Conservation (phyloP, 2,113 vertebrate genomes). For the Catharus minimus region DNA sequence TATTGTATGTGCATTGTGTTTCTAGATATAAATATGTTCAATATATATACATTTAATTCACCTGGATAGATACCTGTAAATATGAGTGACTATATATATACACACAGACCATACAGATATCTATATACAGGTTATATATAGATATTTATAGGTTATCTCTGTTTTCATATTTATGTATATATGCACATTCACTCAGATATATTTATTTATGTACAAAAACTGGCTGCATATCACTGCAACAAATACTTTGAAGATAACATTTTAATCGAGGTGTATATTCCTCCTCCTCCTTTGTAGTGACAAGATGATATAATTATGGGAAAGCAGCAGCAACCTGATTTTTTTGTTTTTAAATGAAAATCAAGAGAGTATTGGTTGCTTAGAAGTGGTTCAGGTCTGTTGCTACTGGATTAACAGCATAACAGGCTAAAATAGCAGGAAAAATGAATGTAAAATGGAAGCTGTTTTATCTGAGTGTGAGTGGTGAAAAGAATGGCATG, state of each 20-base stretch:
- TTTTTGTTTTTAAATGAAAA: not conserved
- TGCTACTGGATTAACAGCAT: constrained; percentile 7
- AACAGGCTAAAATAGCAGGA: constrained; percentile 18
- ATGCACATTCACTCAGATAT: not conserved
- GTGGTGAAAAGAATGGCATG: not conserved
- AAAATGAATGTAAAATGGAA: not conserved
- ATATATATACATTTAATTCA: not conserved
- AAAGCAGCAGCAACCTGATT: not conserved
- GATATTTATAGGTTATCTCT: not conserved
- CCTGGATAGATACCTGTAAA: not conserved
- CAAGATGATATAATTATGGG: not conserved
- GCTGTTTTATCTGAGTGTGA: not conserved
- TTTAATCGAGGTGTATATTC: not conserved
- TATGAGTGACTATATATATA: not conserved
- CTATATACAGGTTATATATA: not conserved
- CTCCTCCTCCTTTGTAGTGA: constrained; percentile 19
- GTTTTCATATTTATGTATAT: not conserved
- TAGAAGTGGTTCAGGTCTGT: constrained; percentile 22
- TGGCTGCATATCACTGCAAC: not conserved
- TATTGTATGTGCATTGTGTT: not conserved
- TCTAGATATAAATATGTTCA: not conserved
- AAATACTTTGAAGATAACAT: not conserved
- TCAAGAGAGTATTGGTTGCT: not conserved
- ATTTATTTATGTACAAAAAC: constrained; percentile 12
- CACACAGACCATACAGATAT: not conserved